Percentiles rank a stretch among this genome's conserved stretches.
phyloP scores from a whole-genome alignment of 1,140 invertebrate species.

The Drosophila pachea region DNA sequence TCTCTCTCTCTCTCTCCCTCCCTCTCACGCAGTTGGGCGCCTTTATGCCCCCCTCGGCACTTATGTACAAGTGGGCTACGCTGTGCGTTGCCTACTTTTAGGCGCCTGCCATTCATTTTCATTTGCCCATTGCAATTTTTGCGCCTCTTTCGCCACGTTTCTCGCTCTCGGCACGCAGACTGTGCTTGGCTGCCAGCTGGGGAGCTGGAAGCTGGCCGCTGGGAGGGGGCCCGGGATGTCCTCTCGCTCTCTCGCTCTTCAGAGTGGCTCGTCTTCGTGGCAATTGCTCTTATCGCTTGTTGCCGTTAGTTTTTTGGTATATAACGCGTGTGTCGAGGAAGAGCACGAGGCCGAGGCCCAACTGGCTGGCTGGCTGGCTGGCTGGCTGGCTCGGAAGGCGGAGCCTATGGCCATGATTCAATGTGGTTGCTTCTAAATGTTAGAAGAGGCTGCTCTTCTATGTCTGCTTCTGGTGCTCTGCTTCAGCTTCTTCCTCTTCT shows the following conservation, averaged over 20 bases:
- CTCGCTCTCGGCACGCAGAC: background rate
- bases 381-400: conserved; percentile 61
- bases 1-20: too few relatives aligned
- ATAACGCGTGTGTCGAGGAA: conserved; percentile 44
- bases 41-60: conserved; percentile 10
- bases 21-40: too few relatives aligned
- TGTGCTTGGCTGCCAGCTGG: background rate
- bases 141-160: conserved; percentile 40
- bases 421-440: conserved; percentile 15
- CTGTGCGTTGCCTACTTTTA: conserved; percentile 65
- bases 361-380: conserved; percentile 38
- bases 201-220: background rate
- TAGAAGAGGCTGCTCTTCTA: conserved; percentile 4
- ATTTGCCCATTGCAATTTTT: conserved; percentile 61
- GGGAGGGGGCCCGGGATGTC: too few relatives aligned
- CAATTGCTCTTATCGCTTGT: conserved; percentile 53
- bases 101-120: conserved; percentile 71
- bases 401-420: conserved; percentile 43
- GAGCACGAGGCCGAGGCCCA: background rate
- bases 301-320: conserved; percentile 69
- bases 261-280: conserved; percentile 54
- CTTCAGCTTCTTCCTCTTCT: background rate
- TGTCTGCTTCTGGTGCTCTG: background rate
- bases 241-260: background rate
- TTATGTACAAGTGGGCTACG: conserved; percentile 44